A percentile compares a stretch with the other conserved stretches of the same genome.
Evolutionary conservation across 2,797 vertebrate species (phyloP).

Genomic region (Protosalanx chinensis): DNA sequence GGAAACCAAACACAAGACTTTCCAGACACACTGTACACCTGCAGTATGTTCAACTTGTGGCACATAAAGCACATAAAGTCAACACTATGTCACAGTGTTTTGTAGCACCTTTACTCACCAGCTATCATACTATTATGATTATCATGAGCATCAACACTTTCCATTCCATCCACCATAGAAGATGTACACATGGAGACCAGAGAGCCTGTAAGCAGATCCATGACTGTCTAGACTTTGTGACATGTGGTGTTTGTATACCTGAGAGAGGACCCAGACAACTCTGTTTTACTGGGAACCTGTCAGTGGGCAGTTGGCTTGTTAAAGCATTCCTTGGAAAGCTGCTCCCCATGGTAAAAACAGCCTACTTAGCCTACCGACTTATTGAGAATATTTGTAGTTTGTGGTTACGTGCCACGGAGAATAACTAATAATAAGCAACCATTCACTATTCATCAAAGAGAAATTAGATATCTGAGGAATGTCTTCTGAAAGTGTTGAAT

Average conservation of each 20-base stretch:
- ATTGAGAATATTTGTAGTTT: not conserved
- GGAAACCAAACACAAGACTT: not conserved
- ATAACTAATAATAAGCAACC: not conserved
- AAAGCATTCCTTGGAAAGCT: slow-evolving; percentile 35
- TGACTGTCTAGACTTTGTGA: slow-evolving; percentile 9
- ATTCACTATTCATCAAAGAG: not conserved
- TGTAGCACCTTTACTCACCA: not conserved
- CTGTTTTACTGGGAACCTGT: slow-evolving; percentile 49
- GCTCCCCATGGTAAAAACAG: slow-evolving; percentile 29
- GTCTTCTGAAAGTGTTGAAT: not conserved
- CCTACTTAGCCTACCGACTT: slow-evolving; percentile 23
- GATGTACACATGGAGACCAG: not conserved
- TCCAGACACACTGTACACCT: not conserved
- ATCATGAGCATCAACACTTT: not conserved
- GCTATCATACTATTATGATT: not conserved
- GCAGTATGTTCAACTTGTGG: not conserved
- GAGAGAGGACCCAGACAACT: slow-evolving; percentile 14
- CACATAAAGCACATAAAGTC: not conserved
- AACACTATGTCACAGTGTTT: not conserved
- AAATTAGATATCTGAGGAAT: not conserved
- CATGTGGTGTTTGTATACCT: slow-evolving; percentile 42
- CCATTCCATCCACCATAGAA: no score
- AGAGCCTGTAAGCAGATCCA: not conserved
- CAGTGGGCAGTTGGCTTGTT: slow-evolving; percentile 50
- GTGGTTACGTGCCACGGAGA: not conserved